Evolutionary conservation across 1,140 invertebrate genomes (phyloP).

Genomic region (Drosophila arizonae): DNA sequence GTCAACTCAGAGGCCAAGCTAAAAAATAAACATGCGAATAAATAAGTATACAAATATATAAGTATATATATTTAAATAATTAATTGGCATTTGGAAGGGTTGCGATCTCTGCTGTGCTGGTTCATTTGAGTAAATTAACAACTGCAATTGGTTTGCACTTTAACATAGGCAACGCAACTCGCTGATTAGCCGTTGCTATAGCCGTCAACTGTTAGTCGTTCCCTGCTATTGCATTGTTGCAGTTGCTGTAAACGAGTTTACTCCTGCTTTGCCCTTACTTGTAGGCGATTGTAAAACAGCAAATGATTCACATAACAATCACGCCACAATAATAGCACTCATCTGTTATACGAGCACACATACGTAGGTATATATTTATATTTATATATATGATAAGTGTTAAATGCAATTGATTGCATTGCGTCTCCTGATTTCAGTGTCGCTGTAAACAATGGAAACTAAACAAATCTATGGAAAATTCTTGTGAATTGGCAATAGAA

Average conservation of each 20-base stretch:
- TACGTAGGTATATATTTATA: not conserved
- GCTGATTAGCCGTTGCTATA: not conserved
- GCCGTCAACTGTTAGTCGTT: not conserved
- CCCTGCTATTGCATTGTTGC: not conserved
- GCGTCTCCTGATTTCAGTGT: not conserved
- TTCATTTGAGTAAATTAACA: conserved; percentile 4
- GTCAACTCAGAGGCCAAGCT: not conserved
- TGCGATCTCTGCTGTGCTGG: not conserved
- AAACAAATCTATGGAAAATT: conserved; percentile 8
- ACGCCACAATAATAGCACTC: conserved; percentile 17
- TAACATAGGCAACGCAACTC: conserved; percentile 1
- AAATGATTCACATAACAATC: conserved; percentile 37
- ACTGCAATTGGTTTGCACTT: conserved; percentile 32
- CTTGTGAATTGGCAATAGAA: not conserved
- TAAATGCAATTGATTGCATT: not conserved
- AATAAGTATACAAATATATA: not conserved
- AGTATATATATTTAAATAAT: conserved; percentile 6
- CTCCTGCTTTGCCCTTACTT: conserved; percentile 20
- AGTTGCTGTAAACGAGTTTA: conserved; percentile 33
- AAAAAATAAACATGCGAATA: not conserved
- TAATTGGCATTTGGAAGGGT: too few relatives aligned
- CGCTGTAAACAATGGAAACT: not conserved
- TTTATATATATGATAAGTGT: not conserved
- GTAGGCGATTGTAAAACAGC: conserved; percentile 6
- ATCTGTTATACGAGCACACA: not conserved